Percentiles rank a stretch among this genome's conserved stretches.
phyloP scores from a whole-genome alignment of 1,140 invertebrate species.

The Chelonus insularis region DNA sequence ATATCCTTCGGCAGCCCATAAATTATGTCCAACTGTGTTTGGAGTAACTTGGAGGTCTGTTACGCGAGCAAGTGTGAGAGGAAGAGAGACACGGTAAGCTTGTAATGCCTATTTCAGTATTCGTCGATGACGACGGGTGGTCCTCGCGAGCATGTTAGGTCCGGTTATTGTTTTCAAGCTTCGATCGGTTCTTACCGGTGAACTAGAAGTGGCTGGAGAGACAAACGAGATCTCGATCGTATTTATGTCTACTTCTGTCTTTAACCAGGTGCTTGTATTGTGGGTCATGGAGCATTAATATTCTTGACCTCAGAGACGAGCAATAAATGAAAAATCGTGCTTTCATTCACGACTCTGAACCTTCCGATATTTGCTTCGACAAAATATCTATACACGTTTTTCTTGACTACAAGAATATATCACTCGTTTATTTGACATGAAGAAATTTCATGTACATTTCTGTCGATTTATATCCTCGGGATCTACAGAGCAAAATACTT shows the following conservation, averaged over 20 bases:
- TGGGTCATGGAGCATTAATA: neutral
- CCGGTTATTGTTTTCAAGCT: constrained; percentile 25
- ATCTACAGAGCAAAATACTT: neutral
- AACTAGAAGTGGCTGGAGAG: constrained; percentile 24
- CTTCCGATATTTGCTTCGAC: constrained; percentile 17
- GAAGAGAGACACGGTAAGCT: neutral
- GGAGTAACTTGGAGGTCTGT: neutral
- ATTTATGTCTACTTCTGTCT: constrained; percentile 7
- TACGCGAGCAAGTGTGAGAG: neutral
- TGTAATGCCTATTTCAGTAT: constrained; percentile 20
- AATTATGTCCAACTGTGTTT: neutral
- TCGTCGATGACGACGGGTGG: constrained; percentile 26
- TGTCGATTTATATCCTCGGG: constrained; percentile 3
- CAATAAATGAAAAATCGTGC: neutral
- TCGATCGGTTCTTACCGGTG: neutral
- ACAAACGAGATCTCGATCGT: constrained; percentile 24
- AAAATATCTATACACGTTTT: constrained; percentile 21
- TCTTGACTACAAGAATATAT: constrained; percentile 2
- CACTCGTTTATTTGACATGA: neutral
- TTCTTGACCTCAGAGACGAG: neutral
- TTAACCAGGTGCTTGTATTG: neutral
- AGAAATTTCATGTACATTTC: neutral
- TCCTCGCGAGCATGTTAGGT: constrained; percentile 16
- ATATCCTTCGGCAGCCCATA: constrained; percentile 20
- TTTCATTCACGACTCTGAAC: neutral